Base-by-base conservation (phyloP, 2,113 vertebrate genomes). In the Melanotaenia duboulayi region DNA sequence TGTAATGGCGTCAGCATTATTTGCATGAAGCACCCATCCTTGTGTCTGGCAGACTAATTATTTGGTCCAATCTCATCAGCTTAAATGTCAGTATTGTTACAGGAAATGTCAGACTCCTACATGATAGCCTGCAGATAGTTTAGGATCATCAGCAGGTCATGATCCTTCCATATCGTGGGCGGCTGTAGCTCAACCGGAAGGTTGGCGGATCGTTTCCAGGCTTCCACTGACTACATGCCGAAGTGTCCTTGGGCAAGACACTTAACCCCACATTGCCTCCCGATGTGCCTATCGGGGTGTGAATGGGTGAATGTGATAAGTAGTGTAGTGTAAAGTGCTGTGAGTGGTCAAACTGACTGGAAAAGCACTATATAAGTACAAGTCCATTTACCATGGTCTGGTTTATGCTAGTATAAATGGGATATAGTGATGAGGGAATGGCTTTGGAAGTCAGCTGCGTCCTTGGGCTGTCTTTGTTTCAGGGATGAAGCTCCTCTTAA, bases 1-100 rank as follows among this genome's bases (percentile, higher is more conserved):
- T 76, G 60, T 81, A 76, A 83, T 58, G 68, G 8, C 52, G 49
- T 6, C 11, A 51, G 49, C 35, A 19, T 2, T 25, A 57, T 84
- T 86, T 86, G 71, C 82, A 67, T 67, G 51, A 39, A 52, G 65
- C 24, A 56, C 32, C 50, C 25, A 4, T 63, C 17, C 16, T 4
- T n/a, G 23, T 42, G 37, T 51, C 35, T 23, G 48, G 2, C 17
- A 23, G 23, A 54, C 35, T 51, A 5, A 58, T 76, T 64, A 71
- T 74, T 22, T 72, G 20, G 4, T 24, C 17, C 50, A 22, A n/a
- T 50, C 35, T 63, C 66, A 60, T 76, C 81, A 44, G 22, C 9
- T 55, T 63, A 74, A 83, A 87, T 82, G 78, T 65, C 69, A 81
- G 1, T 44, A 49, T 74, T 75, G 65, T 65, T 69, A 4, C 19